These are phyloP conservation scores for Adoxophyes honmai DNA, from an alignment of 1,140 invertebrate genomes.

Conservation along the genomic window DNA sequence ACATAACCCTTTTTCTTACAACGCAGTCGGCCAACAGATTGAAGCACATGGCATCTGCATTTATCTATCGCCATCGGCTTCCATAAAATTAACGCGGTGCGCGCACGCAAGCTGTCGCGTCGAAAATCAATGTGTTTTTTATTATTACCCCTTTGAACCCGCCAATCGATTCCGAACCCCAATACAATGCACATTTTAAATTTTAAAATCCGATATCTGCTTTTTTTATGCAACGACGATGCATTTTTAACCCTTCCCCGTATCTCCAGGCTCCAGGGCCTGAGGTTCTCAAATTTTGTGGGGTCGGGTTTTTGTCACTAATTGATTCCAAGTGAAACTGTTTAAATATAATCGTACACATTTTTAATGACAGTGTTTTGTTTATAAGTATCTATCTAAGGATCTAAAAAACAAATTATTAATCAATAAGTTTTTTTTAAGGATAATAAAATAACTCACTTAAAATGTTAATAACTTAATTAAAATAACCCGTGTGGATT, in stretches of 20 bases:
- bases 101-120: constrained; percentile 56
- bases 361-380: too few species aligned
- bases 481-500: too few species aligned
- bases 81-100: constrained; percentile 24
- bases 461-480: too few species aligned
- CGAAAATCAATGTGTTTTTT: constrained; percentile 54
- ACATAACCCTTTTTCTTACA: too few species aligned
- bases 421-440: too few species aligned
- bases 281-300: constrained; percentile 40
- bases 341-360: neutral
- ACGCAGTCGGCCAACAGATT: too few species aligned
- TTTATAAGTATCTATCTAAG: too few species aligned
- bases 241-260: constrained; percentile 74
- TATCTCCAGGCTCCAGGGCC: constrained; percentile 42
- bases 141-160: constrained; percentile 66
- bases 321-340: constrained; percentile 9
- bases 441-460: too few species aligned
- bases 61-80: constrained; percentile 24
- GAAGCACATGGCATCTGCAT: neutral
- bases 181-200: constrained; percentile 77
- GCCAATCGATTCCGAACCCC: constrained; percentile 73
- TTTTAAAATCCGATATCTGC: constrained; percentile 77
- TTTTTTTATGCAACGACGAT: constrained; percentile 69
- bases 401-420: too few species aligned
- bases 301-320: neutral